Evolutionary conservation across 1,140 invertebrate genomes (phyloP), one percentile per base, ranked within the genome.

Genomic region (Cydia pomonella): DNA sequence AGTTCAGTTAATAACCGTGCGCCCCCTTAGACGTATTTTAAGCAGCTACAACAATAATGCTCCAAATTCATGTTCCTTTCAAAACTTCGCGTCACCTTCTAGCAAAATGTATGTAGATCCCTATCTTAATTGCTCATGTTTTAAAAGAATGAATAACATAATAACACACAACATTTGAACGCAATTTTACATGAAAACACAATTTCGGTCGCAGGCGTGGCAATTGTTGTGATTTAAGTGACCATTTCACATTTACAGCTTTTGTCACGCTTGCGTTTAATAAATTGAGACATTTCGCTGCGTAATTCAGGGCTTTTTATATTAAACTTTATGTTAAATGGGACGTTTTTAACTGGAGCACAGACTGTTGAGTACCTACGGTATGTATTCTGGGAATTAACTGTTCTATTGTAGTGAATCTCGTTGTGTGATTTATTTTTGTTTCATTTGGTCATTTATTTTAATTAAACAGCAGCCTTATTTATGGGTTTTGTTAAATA

Each of bases 251-350:
- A 82, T 85, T 85, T 83, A 86, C 79, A 75, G 81, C 82, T 82
- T 83, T 86, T 86, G 84, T 86, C 82, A 86, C 82, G 84, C 80
- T 84, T 81, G 76, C 75, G 77, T 80, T 80, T 77, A 77, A 82
- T 82, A 84, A 85, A 87, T 87, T 84, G 82, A 85, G 84, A 84
- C 84, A 84, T 87, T 87, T 81, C 80, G 79, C 77, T 73, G 74
- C 78, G 76, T 79, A 77, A 79, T 79, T 75, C 75, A 73, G 71
- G 47, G 62, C 73, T 44, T 78, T 80, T 78, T 80, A 82, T 78
- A 80, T 79, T 76, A 78, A 76, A 77, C 72, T 75, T 74, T 75
- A 73, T 75, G 73, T 77, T 77, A 73, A 69, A 69, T 33, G 29
- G 16, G 64, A 33, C 29, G n/a, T 29, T 18, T 69, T 69, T 33